Evolutionary conservation across 2,888 invertebrate species (phyloP).

Genomic region (Drosophila histrio): DNA sequence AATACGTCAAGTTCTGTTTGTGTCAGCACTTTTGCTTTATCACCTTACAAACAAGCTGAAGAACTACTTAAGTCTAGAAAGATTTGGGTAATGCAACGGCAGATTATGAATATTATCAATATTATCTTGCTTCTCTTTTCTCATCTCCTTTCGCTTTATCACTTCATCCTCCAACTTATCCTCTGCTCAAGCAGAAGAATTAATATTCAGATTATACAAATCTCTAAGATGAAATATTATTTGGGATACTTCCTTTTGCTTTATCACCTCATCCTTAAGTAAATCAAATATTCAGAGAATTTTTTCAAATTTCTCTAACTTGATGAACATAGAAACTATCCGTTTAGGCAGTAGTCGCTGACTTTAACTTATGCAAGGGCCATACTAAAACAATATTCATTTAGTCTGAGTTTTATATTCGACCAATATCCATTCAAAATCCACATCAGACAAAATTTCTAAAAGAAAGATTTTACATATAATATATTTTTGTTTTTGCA

Average conservation of each 20-base stretch:
- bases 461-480: neutral
- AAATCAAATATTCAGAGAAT: neutral
- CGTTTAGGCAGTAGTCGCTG: neutral
- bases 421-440: neutral
- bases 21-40: too few relatives aligned
- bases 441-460: constrained; percentile 1
- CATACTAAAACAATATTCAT: neutral
- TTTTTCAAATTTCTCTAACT: neutral
- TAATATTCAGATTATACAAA: too few relatives aligned
- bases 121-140: too few relatives aligned
- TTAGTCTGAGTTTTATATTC: constrained; percentile 18
- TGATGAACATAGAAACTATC: neutral
- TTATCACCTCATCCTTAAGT: neutral
- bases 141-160: too few relatives aligned
- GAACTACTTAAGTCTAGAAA: too few relatives aligned
- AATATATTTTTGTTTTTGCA: neutral
- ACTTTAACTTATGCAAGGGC: neutral
- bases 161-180: too few relatives aligned
- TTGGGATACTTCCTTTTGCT: neutral
- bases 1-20: too few relatives aligned
- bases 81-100: too few relatives aligned
- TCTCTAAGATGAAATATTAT: neutral
- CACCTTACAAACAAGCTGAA: too few relatives aligned
- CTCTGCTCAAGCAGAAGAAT: too few relatives aligned
- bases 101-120: too few relatives aligned